Evolutionary conservation across 37 sponge, comb jelly and placozoan genomes (phyloP), one percentile per base, ranked within the genome.

Genomic region (Theonella swinhoei): DNA sequence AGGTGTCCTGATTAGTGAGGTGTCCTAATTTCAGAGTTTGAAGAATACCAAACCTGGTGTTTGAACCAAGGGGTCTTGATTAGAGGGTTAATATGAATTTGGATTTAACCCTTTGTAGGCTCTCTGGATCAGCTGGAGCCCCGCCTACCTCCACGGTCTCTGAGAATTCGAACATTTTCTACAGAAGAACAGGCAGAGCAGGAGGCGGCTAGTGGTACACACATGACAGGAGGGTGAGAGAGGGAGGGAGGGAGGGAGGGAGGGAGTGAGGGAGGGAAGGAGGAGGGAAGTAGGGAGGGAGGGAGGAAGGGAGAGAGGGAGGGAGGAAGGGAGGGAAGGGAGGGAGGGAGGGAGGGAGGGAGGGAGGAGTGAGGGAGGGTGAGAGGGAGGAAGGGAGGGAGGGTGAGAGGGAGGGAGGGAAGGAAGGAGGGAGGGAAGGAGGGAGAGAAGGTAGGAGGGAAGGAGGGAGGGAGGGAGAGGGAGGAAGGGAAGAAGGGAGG

Each of bases 161-260:
- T 81, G 9, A 87, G 75, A 37, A 66, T 67, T 36, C 60, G 78
- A 22, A 74, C 81, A 17, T 80, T 73, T 54, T 67, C 80, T 26
- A 66, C 71, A 5, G 88, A 74, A 23, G 80, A 72, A 54, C 88
- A 87, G 54, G 47, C 74, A 63, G 88, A 87, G 54, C 81, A 80
- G 74, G 88, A 87, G 42, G 81, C 81, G 9, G 68, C 88, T 58
- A 87, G 88, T 80, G 88, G 88, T 2, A 87, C 88, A 30, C n/a
- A n/a, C 64, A 58, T 24, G 88, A 87, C 68, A 29, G 68, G 62
- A 74, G 88, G 47, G 88, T 87, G 54, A 74, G 88, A 38, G 29
- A 34, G 33, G 70, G 70, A 69, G 70, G 1, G 70, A 69, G 32
- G 33, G 4, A 33, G 70, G 35, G 33, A 26, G 33, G 33, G 70